Conservation (phyloP, 2,888 invertebrate species). For the Cheilosia vernalis region DNA sequence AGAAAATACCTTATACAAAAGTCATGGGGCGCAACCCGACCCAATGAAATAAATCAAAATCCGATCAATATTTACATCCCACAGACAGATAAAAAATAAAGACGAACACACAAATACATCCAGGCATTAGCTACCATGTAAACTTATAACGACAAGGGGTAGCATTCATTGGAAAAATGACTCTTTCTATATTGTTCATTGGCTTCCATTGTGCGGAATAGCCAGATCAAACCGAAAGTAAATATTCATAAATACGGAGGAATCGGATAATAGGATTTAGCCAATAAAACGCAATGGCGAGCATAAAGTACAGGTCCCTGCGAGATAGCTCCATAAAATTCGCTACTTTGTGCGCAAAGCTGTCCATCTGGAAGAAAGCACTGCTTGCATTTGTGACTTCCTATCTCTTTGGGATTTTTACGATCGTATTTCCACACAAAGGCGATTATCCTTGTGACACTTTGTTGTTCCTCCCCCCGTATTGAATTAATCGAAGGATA, state of each 20-base stretch:
- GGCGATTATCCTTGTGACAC: conserved; percentile 19
- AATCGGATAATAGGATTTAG: conserved; percentile 47
- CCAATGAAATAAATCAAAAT: conserved; percentile 63
- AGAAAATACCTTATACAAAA: conserved; percentile 5
- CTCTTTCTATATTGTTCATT: background rate
- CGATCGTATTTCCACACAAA: conserved; percentile 38
- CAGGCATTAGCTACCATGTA: background rate
- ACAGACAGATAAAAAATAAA: conserved; percentile 49
- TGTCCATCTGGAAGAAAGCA: conserved; percentile 50
- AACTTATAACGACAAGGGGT: background rate
- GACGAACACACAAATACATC: background rate
- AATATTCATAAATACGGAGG: conserved; percentile 64
- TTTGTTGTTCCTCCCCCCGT: background rate
- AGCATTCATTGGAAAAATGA: background rate
- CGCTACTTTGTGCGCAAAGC: conserved; percentile 42
- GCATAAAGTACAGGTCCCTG: conserved; percentile 49
- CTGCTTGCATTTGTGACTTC: conserved; percentile 29
- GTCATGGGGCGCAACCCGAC: conserved; percentile 21
- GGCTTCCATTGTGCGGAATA: conserved; percentile 10
- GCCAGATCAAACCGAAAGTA: conserved; percentile 13
- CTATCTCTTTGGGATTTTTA: conserved; percentile 26
- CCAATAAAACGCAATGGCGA: conserved; percentile 64
- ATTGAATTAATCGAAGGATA: conserved; percentile 1
- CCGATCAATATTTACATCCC: conserved; percentile 64
- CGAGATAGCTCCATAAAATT: conserved; percentile 22